phyloP scores from a whole-genome alignment of 2,797 vertebrate genomes.

The Lates japonicus region DNA sequence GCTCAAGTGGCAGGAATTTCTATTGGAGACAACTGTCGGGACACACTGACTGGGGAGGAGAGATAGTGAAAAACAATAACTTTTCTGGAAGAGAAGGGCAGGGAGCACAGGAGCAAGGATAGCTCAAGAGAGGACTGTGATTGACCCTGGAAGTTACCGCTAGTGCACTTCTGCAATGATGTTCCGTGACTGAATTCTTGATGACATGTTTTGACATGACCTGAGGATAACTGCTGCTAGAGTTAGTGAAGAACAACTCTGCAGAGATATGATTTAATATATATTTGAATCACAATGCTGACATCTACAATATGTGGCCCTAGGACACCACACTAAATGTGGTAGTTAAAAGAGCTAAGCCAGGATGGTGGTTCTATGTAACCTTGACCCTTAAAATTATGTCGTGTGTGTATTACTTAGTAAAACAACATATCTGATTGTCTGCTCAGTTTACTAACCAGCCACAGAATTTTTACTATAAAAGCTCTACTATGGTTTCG shows the following conservation, averaged over 20 bases:
- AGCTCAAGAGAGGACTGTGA: slow-evolving; percentile 63
- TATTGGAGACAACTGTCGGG: slow-evolving; percentile 81
- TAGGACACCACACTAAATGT: slow-evolving; percentile 13
- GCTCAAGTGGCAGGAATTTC: too few species aligned
- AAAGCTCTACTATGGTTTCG: slow-evolving; percentile 25
- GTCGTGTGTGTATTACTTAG: not conserved
- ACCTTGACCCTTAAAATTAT: slow-evolving; percentile 31
- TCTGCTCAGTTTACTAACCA: not conserved
- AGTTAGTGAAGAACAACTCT: slow-evolving; percentile 42
- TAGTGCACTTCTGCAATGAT: slow-evolving; percentile 59
- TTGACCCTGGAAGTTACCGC: slow-evolving; percentile 62
- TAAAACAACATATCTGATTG: slow-evolving; percentile 26
- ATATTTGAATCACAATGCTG: slow-evolving; percentile 50
- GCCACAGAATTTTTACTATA: slow-evolving; percentile 21
- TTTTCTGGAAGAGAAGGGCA: slow-evolving; percentile 50
- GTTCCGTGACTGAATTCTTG: slow-evolving; percentile 61
- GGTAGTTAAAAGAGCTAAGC: slow-evolving; percentile 10
- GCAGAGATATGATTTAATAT: slow-evolving; percentile 41
- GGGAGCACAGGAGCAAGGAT: slow-evolving; percentile 35
- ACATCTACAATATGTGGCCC: slow-evolving; percentile 7
- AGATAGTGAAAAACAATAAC: slow-evolving; percentile 72
- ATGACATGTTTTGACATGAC: slow-evolving; percentile 59
- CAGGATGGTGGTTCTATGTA: not conserved
- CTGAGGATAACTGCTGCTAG: slow-evolving; percentile 58
- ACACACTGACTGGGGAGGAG: slow-evolving; percentile 63